Percentiles rank a stretch among this genome's conserved stretches.
These are phyloP conservation scores for Canis aureus DNA, from an alignment of 2,113 vertebrate species.

Conservation along the genomic window DNA sequence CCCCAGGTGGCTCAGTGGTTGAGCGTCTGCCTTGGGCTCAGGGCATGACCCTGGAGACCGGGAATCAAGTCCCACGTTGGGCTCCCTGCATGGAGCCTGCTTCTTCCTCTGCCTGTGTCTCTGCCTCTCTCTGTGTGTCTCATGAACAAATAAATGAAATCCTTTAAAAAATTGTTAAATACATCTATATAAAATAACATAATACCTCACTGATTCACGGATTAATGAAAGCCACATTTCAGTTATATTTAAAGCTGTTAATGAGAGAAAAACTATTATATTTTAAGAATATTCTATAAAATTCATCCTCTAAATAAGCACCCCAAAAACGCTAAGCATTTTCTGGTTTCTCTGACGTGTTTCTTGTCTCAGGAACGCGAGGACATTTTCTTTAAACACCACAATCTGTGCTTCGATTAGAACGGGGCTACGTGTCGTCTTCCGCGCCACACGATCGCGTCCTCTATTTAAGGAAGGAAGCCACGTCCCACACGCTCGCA, in stretches of 20 bases:
- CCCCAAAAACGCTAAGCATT: neutral
- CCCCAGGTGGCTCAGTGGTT: too few relatives aligned
- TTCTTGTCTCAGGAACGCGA: neutral
- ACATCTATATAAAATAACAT: neutral
- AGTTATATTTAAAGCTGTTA: neutral
- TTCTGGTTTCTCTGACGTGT: neutral
- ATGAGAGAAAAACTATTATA: neutral
- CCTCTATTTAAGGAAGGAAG: slow-evolving; percentile 11
- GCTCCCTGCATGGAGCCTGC: too few relatives aligned
- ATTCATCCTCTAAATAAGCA: neutral
- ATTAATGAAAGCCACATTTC: neutral
- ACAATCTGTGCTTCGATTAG: slow-evolving; percentile 29
- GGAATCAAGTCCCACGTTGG: too few relatives aligned
- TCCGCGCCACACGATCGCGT: neutral
- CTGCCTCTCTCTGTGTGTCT: too few relatives aligned
- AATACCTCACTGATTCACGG: neutral
- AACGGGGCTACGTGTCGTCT: neutral
- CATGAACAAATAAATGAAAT: too few relatives aligned
- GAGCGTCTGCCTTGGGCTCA: too few relatives aligned
- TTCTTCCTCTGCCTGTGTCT: too few relatives aligned
- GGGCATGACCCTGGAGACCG: too few relatives aligned
- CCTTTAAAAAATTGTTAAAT: neutral
- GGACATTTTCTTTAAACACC: slow-evolving; percentile 40
- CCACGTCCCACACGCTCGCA: neutral
- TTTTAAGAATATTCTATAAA: neutral